Evolutionary conservation across 1,140 invertebrate genomes (phyloP).

Genomic region (Leptinotarsa lineolata): DNA sequence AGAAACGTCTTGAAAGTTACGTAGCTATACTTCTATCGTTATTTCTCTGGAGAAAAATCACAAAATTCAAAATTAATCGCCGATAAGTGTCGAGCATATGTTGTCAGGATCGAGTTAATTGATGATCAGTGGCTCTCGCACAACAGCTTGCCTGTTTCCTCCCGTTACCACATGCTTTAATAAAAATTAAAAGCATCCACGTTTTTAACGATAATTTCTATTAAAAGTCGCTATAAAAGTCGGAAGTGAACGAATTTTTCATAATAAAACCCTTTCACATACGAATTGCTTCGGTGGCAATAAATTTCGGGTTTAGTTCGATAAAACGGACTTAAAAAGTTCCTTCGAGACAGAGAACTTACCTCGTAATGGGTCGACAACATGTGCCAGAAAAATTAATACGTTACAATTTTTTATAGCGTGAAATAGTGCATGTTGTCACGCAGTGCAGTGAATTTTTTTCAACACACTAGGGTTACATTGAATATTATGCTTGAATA

Average conservation of each 20-base stretch:
- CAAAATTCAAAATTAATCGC: no score
- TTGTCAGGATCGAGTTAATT: no score
- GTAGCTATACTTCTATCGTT: no score
- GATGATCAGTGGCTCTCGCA: neutral
- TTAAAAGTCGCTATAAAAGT: slow-evolving; percentile 20
- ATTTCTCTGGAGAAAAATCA: no score
- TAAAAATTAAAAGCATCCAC: slow-evolving; percentile 13
- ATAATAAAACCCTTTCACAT: slow-evolving; percentile 20
- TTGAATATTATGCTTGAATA: no score
- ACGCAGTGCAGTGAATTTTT: neutral
- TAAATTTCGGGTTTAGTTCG: slow-evolving; percentile 13
- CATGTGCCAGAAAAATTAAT: slow-evolving; percentile 17
- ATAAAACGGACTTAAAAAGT: neutral
- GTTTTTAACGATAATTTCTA: slow-evolving; percentile 21
- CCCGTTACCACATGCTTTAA: slow-evolving; percentile 9
- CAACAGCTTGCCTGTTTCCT: slow-evolving; percentile 7
- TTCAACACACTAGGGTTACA: neutral
- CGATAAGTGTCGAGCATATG: no score
- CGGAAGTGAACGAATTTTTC: slow-evolving; percentile 15
- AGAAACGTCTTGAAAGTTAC: no score
- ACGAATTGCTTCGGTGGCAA: neutral
- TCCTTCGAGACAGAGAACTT: slow-evolving; percentile 1
- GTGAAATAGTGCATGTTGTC: slow-evolving; percentile 10
- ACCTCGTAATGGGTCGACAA: slow-evolving; percentile 9
- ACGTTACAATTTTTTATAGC: slow-evolving; percentile 14